These are phyloP conservation scores for Anguilla obscura DNA, from an alignment of 2,797 vertebrate species.

Conservation along the genomic window DNA sequence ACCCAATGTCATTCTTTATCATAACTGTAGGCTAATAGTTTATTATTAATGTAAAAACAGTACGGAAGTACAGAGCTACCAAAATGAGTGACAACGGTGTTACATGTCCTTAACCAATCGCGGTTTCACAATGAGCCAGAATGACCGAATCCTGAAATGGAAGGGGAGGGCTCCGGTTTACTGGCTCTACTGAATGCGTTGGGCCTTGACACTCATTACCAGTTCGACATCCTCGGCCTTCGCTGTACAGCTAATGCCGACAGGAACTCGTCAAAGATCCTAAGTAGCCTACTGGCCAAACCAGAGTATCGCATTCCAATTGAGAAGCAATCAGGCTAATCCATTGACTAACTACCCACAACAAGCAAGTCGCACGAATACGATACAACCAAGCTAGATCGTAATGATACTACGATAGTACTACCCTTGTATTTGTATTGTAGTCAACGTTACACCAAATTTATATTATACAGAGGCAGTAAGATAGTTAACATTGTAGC, in stretches of 20 bases:
- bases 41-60: not conserved
- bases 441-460: not conserved
- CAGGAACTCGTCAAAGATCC: not conserved
- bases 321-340: not conserved
- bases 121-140: not conserved
- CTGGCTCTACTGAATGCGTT: not conserved
- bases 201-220: conserved; percentile 22
- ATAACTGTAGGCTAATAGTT: not conserved
- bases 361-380: not conserved
- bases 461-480: not conserved
- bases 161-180: conserved; percentile 1
- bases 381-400: not conserved
- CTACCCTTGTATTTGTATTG: not conserved
- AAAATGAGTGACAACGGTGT: not conserved
- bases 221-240: conserved; percentile 4
- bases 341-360: not conserved
- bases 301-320: not conserved
- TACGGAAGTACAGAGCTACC: conserved; percentile 1
- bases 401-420: not conserved
- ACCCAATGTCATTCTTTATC: not conserved
- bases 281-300: not conserved
- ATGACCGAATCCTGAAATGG: not conserved
- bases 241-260: not conserved
- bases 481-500: not conserved
- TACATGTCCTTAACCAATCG: conserved; percentile 8